phyloP scores from a whole-genome alignment of 1,140 invertebrate species.

The Caenorhabditis inopinata region DNA sequence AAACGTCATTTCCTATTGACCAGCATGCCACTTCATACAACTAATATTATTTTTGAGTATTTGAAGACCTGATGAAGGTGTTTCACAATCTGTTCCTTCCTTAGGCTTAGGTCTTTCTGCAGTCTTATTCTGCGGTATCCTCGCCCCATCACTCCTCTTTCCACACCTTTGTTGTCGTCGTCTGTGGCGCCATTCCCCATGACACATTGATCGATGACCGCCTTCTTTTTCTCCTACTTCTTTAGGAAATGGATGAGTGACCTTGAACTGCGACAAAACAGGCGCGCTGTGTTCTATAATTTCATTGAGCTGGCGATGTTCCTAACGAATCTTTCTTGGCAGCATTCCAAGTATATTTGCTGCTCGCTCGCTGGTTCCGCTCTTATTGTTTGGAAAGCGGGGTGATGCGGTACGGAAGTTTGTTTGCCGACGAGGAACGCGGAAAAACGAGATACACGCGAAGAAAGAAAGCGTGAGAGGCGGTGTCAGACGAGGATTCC shows the following conservation, averaged over 20 bases:
- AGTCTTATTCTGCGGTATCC: neutral
- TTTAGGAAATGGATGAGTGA: too few relatives aligned
- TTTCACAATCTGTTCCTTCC: too few relatives aligned
- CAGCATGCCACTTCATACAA: neutral
- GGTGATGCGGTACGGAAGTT: neutral
- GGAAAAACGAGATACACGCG: neutral
- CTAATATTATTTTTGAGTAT: too few relatives aligned
- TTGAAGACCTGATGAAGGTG: too few relatives aligned
- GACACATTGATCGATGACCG: neutral
- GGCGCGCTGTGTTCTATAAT: too few relatives aligned
- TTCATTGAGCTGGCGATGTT: too few relatives aligned
- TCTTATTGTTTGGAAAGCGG: too few relatives aligned
- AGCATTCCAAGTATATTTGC: conserved; percentile 10
- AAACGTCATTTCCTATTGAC: conserved; percentile 30
- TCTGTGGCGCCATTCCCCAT: neutral
- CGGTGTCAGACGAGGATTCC: neutral
- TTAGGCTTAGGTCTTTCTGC: too few relatives aligned
- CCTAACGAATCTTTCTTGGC: neutral
- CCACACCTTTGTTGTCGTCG: too few relatives aligned
- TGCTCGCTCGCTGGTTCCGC: neutral
- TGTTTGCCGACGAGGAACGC: neutral
- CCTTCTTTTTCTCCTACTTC: neutral
- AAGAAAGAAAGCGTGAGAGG: too few relatives aligned
- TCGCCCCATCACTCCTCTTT: too few relatives aligned
- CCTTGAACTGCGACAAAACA: too few relatives aligned